Evolutionary conservation across 2,113 vertebrate species (phyloP).

Genomic region (Solenodon paradoxus): DNA sequence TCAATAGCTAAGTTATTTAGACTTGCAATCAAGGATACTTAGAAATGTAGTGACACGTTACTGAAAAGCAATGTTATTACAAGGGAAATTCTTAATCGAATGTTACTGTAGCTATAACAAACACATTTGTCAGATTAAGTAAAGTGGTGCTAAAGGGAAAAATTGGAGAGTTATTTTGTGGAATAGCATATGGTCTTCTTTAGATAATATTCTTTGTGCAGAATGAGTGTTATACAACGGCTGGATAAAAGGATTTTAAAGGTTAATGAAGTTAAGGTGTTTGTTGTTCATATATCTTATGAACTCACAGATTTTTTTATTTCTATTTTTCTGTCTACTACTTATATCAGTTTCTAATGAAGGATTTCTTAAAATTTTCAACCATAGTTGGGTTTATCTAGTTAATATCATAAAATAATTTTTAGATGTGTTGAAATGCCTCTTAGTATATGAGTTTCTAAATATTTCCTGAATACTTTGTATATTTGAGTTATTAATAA

Average conservation of each 20-base stretch:
- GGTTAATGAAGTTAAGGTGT: background rate
- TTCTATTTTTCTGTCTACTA: background rate
- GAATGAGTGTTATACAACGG: background rate
- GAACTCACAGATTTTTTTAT: too few relatives aligned
- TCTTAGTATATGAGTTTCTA: background rate
- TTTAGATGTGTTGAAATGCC: background rate
- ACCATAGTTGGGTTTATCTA: background rate
- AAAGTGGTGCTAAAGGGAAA: background rate
- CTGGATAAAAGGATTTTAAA: background rate
- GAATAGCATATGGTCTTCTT: accelerated
- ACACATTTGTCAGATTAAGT: background rate
- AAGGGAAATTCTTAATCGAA: background rate
- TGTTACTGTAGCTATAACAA: background rate
- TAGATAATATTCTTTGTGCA: background rate
- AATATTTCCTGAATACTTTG: background rate
- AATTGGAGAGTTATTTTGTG: background rate
- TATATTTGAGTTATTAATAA: background rate
- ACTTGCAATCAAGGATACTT: background rate
- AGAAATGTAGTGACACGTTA: background rate
- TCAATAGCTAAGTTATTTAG: background rate
- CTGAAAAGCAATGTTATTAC: background rate
- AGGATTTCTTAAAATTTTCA: background rate
- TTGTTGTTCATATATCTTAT: background rate
- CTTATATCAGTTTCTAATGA: background rate
- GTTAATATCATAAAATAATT: background rate